Percentiles rank a stretch among this genome's conserved stretches.
phyloP scores from a whole-genome alignment of 2,797 vertebrate species.

The Leptatherina wallacei region DNA sequence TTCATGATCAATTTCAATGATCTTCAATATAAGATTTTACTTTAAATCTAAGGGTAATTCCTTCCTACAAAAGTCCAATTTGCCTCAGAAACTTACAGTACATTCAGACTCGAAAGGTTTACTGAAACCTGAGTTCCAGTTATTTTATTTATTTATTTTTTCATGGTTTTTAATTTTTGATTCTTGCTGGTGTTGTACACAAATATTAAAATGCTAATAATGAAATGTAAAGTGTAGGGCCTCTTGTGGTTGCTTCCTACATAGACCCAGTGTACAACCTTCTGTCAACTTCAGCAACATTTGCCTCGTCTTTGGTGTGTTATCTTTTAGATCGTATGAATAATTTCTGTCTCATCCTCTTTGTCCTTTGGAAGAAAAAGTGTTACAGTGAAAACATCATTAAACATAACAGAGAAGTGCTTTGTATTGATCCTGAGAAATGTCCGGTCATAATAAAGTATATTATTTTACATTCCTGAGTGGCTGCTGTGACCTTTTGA shows the following conservation, averaged over 20 bases:
- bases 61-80: background rate
- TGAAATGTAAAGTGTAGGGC: background rate
- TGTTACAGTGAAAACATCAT: constrained; percentile 61
- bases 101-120: background rate
- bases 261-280: background rate
- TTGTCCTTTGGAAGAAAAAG: constrained; percentile 75
- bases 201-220: background rate
- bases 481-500: constrained; percentile 14
- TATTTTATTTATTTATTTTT: background rate
- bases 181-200: background rate
- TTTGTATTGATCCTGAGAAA: constrained; percentile 80
- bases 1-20: background rate
- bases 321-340: background rate
- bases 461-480: constrained; percentile 78
- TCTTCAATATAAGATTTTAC: constrained; percentile 1
- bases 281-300: background rate
- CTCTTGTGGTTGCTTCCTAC: constrained; percentile 1
- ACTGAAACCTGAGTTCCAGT: background rate
- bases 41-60: constrained; percentile 17
- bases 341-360: constrained; percentile 34
- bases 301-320: background rate
- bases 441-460: constrained; percentile 84
- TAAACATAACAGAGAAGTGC: constrained; percentile 70
- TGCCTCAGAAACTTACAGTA: too few relatives aligned
- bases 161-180: background rate